Conservation (phyloP, 2,797 vertebrate species). For the Enteromius mattozi region DNA sequence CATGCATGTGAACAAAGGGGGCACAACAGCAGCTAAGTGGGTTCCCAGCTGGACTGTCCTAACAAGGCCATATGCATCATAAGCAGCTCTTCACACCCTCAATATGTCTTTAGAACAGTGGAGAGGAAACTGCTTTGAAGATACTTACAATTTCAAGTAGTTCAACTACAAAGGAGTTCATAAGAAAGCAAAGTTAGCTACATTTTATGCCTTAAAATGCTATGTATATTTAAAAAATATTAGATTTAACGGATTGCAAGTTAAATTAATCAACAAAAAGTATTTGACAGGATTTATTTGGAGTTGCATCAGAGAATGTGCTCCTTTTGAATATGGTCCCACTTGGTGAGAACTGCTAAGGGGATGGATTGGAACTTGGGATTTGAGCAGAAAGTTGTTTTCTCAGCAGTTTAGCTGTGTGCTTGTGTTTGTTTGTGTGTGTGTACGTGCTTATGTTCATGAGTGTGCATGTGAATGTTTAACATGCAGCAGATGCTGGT, state of each 20-base stretch:
- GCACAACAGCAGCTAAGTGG: not conserved
- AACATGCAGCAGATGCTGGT: constrained; percentile 67
- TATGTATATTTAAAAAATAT: not conserved
- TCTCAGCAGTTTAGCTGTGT: constrained; percentile 1
- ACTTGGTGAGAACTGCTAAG: not conserved
- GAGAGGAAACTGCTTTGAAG: not conserved
- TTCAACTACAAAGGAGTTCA: not conserved
- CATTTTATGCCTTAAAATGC: not conserved
- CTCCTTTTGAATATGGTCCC: not conserved
- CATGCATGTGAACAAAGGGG: not conserved
- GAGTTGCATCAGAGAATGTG: not conserved
- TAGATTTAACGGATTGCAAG: not conserved
- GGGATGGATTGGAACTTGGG: constrained; percentile 25
- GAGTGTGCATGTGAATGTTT: constrained; percentile 37
- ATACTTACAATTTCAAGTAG: not conserved
- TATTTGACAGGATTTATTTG: not conserved
- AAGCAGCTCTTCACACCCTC: not conserved
- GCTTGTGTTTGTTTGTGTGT: constrained; percentile 20
- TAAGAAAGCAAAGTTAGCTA: not conserved
- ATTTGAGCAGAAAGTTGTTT: constrained; percentile 25
- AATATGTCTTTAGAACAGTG: not conserved
- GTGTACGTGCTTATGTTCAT: constrained; percentile 33
- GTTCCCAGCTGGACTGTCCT: constrained; percentile 19
- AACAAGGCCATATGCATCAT: constrained; percentile 1
- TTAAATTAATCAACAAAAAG: constrained; percentile 1